These are phyloP conservation scores for Nesogale talazaci DNA, from an alignment of 2,113 vertebrate species.

Conservation along the genomic window DNA sequence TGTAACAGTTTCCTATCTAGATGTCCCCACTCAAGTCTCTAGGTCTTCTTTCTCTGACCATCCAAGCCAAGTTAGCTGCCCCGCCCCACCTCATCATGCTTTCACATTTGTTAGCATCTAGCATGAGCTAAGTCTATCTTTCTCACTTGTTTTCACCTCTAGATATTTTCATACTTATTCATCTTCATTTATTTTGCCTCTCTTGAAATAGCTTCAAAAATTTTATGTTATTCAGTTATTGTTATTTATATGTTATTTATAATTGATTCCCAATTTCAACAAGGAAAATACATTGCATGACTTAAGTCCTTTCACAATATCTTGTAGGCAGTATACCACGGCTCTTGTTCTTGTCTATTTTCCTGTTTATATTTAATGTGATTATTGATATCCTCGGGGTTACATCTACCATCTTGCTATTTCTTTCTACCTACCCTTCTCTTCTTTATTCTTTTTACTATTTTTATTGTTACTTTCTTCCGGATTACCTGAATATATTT, in stretches of 20 bases:
- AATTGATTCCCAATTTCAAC: constrained; percentile 18
- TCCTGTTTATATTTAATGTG: not conserved
- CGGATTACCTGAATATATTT: not conserved
- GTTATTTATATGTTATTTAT: not conserved
- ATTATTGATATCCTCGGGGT: not conserved
- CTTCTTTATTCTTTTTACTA: not conserved
- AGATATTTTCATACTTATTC: not conserved
- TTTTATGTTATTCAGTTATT: not conserved
- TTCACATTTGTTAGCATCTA: not conserved
- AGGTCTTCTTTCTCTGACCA: not conserved
- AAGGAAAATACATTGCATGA: not conserved
- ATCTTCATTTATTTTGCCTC: not conserved
- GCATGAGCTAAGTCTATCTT: not conserved
- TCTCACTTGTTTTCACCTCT: not conserved
- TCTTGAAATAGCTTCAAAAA: not conserved
- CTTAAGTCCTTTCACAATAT: not conserved
- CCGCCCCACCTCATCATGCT: not conserved
- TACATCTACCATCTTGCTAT: not conserved
- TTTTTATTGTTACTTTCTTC: not conserved
- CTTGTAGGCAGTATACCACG: not conserved
- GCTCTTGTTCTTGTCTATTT: not conserved
- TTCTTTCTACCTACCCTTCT: not conserved
- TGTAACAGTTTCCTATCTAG: not conserved
- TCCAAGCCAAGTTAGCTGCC: not conserved
- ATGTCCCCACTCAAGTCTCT: not conserved